Evolutionary conservation across 2,888 invertebrate species (phyloP).

Genomic region (Venusia cambrica): DNA sequence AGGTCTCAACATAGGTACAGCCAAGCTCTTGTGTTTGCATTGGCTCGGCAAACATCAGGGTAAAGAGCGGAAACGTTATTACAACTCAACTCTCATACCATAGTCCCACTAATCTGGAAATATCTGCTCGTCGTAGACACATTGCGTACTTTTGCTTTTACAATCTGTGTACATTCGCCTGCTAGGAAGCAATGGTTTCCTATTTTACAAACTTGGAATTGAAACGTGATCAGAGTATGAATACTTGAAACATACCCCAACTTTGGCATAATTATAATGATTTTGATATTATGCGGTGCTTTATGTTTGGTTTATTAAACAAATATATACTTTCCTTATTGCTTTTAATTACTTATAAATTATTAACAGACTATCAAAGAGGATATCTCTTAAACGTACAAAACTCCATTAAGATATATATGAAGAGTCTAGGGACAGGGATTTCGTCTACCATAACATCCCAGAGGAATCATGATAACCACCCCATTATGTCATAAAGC

Average conservation of each 20-base stretch:
- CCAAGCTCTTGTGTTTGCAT: constrained; percentile 62
- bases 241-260: constrained; percentile 47
- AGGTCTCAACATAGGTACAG: constrained; percentile 36
- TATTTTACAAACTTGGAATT: background rate
- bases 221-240: constrained; percentile 20
- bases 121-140: constrained; percentile 17
- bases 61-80: constrained; percentile 74
- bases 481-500: constrained; percentile 65
- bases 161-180: fast-evolving
- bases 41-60: constrained; percentile 64
- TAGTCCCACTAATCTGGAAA: constrained; percentile 4
- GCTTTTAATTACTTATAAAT: too few species aligned
- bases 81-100: constrained; percentile 49
- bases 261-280: constrained; percentile 51
- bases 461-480: constrained; percentile 57
- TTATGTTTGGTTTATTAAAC: constrained; percentile 12
- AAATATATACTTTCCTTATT: too few species aligned
- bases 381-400: too few species aligned
- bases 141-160: constrained; percentile 21
- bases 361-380: too few species aligned
- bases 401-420: too few species aligned
- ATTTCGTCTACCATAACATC: constrained; percentile 36
- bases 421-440: too few species aligned
- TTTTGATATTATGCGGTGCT: constrained; percentile 38
- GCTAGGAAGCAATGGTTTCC: constrained; percentile 24